A percentile compares a stretch with the other conserved stretches of the same genome.
phyloP scores from a whole-genome alignment of 2,888 invertebrate genomes.

The Lasioglossum morio region DNA sequence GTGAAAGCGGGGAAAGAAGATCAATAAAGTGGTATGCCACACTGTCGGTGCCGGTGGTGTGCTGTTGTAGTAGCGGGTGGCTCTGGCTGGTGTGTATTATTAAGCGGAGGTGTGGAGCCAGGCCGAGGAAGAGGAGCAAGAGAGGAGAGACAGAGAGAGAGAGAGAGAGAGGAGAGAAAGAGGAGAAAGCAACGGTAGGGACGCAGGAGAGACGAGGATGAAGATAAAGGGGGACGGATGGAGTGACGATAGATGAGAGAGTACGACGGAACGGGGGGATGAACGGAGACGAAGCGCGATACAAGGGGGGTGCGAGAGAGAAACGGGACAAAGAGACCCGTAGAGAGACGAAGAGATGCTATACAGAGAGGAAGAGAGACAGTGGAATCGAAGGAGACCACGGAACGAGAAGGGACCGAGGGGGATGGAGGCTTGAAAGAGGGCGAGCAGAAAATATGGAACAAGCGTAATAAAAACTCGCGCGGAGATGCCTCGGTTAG shows the following conservation, averaged over 20 bases:
- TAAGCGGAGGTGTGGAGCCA: constrained; percentile 77
- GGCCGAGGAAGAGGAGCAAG: constrained; percentile 40
- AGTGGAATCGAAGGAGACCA: constrained; percentile 31
- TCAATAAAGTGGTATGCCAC: constrained; percentile 81
- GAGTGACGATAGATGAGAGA: constrained; percentile 60
- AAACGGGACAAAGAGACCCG: constrained; percentile 19
- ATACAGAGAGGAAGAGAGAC: constrained; percentile 32
- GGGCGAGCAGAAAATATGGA: constrained; percentile 70
- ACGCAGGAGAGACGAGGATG: constrained; percentile 21
- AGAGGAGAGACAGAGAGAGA: constrained; percentile 38
- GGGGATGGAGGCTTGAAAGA: constrained; percentile 43
- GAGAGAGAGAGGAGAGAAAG: constrained; percentile 32
- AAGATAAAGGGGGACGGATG: constrained; percentile 53
- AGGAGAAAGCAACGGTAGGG: constrained; percentile 33
- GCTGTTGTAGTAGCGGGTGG: constrained; percentile 73
- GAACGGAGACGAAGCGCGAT: constrained; percentile 49
- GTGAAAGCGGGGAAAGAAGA: constrained; percentile 81
- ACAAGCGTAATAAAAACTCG: constrained; percentile 71
- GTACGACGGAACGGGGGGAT: constrained; percentile 43
- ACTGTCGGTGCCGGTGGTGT: constrained; percentile 74
- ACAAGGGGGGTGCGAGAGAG: constrained; percentile 4
- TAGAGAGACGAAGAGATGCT: constrained; percentile 4
- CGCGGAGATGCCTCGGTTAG: constrained; percentile 44
- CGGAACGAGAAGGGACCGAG: constrained; percentile 30
- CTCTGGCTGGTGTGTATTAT: constrained; percentile 78